phyloP scores from a whole-genome alignment of 2,113 vertebrate species.

The Limanda limanda region DNA sequence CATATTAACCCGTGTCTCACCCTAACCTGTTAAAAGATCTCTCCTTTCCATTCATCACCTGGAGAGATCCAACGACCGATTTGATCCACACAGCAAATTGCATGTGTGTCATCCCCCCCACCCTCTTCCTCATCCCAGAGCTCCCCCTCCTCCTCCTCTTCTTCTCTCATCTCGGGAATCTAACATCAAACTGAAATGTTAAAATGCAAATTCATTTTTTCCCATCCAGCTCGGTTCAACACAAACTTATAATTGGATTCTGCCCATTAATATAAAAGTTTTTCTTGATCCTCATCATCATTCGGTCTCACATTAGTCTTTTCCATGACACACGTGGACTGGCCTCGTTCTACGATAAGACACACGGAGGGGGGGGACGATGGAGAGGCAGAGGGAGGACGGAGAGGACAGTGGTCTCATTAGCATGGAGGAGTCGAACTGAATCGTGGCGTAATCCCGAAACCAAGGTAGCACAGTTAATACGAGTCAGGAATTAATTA shows the following conservation, averaged over 20 bases:
- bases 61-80: conserved; percentile 42
- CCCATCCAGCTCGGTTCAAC: conserved; percentile 62
- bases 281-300: conserved; percentile 68
- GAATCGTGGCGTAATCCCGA: conserved; percentile 76
- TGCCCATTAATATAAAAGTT: conserved; percentile 71
- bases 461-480: conserved; percentile 83
- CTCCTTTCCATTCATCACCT: conserved; percentile 25
- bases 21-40: conserved; percentile 22
- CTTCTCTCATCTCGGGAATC: conserved; percentile 66
- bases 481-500: conserved; percentile 93
- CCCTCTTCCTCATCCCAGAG: conserved; percentile 29
- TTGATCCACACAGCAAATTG: conserved; percentile 50
- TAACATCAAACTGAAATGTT: conserved; percentile 77
- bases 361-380: conserved; percentile 1
- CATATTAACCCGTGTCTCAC: conserved; percentile 14
- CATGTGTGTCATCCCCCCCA: conserved; percentile 33
- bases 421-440: conserved; percentile 84
- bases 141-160: conserved; percentile 10
- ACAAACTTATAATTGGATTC: conserved; percentile 84
- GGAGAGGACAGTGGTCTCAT: conserved; percentile 85
- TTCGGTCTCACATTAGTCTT: conserved; percentile 61
- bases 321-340: conserved; percentile 49
- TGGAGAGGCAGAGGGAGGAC: conserved; percentile 16
- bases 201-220: conserved; percentile 78
- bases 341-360: conserved; percentile 46